Conservation (phyloP, 2,113 vertebrate genomes). For the Nycticebus coucang region DNA sequence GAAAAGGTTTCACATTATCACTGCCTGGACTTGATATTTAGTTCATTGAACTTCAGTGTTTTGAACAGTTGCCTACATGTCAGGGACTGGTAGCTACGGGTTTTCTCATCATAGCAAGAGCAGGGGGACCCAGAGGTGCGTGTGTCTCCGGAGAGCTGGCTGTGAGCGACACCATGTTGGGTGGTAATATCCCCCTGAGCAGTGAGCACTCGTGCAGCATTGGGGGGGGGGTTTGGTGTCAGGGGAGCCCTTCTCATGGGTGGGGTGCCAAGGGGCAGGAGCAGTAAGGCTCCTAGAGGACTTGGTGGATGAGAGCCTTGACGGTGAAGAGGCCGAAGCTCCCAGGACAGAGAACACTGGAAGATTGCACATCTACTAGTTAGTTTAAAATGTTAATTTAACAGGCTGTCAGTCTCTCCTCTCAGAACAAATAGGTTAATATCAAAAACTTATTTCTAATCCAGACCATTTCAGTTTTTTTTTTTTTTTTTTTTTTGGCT, state of each 20-base stretch:
- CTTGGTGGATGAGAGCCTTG: not conserved
- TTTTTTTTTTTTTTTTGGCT: too few species aligned
- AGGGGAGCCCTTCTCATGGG: not conserved
- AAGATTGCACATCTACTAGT: not conserved
- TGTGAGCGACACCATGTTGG: not conserved
- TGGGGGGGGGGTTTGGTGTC: not conserved
- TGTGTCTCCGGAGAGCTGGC: not conserved
- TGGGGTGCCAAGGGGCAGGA: accelerated
- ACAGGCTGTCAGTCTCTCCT: not conserved
- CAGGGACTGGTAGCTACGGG: not conserved
- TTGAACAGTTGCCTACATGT: not conserved
- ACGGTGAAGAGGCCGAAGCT: not conserved
- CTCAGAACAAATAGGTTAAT: constrained; percentile 15
- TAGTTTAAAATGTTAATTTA: constrained; percentile 39
- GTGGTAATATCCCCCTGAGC: not conserved
- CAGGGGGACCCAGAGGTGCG: not conserved
- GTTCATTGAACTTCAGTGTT: not conserved
- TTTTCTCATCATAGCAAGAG: not conserved
- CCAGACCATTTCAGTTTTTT: not conserved
- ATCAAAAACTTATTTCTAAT: constrained; percentile 48
- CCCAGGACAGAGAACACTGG: not conserved
- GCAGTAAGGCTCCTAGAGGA: not conserved
- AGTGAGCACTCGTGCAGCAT: not conserved
- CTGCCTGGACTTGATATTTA: not conserved
- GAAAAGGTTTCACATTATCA: not conserved